Evolutionary conservation across 2,797 vertebrate genomes (phyloP).

Genomic region (Tangara arthus): DNA sequence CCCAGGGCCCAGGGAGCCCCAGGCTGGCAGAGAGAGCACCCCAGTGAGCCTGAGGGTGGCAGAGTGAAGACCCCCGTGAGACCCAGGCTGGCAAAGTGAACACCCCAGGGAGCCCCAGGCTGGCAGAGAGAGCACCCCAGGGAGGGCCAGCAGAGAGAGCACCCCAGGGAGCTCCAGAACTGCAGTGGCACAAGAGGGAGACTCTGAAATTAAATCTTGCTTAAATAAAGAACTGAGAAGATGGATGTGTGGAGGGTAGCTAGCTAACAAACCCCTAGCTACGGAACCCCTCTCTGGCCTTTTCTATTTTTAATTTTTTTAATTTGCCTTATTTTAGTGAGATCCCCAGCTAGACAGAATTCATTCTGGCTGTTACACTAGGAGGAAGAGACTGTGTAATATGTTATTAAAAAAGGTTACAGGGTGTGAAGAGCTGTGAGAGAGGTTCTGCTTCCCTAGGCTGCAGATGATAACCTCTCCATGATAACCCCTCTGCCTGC

Average conservation of each 20-base stretch:
- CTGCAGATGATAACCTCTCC: neutral
- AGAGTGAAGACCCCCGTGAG: neutral
- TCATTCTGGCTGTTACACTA: neutral
- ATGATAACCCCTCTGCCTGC: neutral
- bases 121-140: rapidly evolving
- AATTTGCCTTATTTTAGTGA: neutral
- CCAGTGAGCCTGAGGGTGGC: rapidly evolving
- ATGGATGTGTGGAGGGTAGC: neutral
- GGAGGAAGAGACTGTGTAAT: neutral
- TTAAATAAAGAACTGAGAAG: neutral
- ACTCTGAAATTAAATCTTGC: too few relatives aligned
- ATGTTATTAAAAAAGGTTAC: neutral
- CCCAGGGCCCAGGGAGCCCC: neutral
- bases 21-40: too few relatives aligned
- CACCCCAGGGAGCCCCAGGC: neutral
- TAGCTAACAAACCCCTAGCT: rapidly evolving
- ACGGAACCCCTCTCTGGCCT: neutral
- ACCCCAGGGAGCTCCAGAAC: neutral
- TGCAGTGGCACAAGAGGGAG: rapidly evolving
- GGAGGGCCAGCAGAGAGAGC: neutral
- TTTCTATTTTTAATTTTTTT: neutral
- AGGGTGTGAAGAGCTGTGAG: neutral
- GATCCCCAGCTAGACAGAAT: neutral
- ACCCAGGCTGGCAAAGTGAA: rapidly evolving
- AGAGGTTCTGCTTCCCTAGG: neutral